A percentile compares a stretch with the other conserved stretches of the same genome.
phyloP scores from a whole-genome alignment of 2,888 invertebrate species.

The Acrocera orbiculus region DNA sequence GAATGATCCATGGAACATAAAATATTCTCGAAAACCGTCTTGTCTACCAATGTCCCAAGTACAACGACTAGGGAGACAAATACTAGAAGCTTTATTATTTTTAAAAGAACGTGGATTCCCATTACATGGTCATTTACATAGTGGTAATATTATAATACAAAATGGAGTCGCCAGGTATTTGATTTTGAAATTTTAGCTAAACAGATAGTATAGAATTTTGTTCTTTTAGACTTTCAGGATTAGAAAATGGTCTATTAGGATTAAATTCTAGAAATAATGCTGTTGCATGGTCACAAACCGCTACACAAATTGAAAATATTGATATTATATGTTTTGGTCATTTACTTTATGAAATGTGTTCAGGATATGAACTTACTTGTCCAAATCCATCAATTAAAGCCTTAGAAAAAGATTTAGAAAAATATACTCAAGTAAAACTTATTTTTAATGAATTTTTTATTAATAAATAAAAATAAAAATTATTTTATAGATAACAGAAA shows the following conservation, averaged over 20 bases:
- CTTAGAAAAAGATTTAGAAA: slow-evolving; percentile 47
- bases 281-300: slow-evolving; percentile 33
- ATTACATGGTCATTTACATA: slow-evolving; percentile 69
- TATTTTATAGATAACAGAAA: slow-evolving; percentile 47
- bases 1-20: slow-evolving; percentile 61
- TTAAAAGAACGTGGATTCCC: slow-evolving; percentile 77
- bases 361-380: slow-evolving; percentile 61
- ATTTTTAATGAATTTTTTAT: background rate
- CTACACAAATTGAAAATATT: slow-evolving; percentile 35
- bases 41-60: slow-evolving; percentile 64
- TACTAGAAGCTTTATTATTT: slow-evolving; percentile 71
- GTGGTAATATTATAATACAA: slow-evolving; percentile 80
- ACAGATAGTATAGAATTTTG: background rate
- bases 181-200: background rate
- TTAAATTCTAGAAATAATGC: slow-evolving; percentile 40
- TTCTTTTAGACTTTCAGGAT: slow-evolving; percentile 49
- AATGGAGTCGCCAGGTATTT: slow-evolving; percentile 73
- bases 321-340: slow-evolving; percentile 63
- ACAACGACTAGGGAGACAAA: slow-evolving; percentile 71
- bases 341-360: slow-evolving; percentile 81
- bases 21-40: slow-evolving; percentile 49
- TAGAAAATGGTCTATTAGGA: slow-evolving; percentile 72
- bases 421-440: slow-evolving; percentile 48
- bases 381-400: slow-evolving; percentile 58
- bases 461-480: background rate